Conservation (phyloP, 2,113 vertebrate species). For the Dasyurus viverrinus region DNA sequence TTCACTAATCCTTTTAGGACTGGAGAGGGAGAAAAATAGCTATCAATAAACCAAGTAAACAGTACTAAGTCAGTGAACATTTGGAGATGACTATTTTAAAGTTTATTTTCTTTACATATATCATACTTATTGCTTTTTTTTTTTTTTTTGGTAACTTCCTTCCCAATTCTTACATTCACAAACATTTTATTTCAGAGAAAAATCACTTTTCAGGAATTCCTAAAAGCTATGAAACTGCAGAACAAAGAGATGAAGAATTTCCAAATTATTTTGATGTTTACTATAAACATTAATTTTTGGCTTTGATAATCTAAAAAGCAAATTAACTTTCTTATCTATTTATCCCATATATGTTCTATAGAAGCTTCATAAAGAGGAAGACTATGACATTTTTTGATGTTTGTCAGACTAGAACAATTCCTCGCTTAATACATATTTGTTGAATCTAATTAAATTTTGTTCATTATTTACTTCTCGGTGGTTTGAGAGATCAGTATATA, state of each 20-base stretch:
- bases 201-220: constrained; percentile 40
- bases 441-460: not conserved
- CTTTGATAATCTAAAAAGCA: constrained; percentile 10
- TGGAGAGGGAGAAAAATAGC: too few species aligned
- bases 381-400: not conserved
- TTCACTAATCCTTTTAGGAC: too few species aligned
- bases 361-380: not conserved
- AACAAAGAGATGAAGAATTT: constrained; percentile 42
- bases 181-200: constrained; percentile 19
- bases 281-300: constrained; percentile 37
- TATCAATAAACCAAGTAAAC: too few species aligned
- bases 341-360: not conserved
- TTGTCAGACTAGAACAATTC: not conserved
- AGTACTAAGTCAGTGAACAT: too few species aligned
- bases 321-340: constrained; percentile 10
- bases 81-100: too few species aligned
- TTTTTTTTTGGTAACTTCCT: not conserved
- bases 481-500: not conserved
- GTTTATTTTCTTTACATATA: constrained; percentile 19
- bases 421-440: not conserved
- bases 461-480: not conserved
- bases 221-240: constrained; percentile 21
- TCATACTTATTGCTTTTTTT: constrained; percentile 1
- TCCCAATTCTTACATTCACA: constrained; percentile 34
- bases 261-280: constrained; percentile 18